phyloP scores from a whole-genome alignment of 2,888 invertebrate species.

The Ecdyonurus torrentis region DNA sequence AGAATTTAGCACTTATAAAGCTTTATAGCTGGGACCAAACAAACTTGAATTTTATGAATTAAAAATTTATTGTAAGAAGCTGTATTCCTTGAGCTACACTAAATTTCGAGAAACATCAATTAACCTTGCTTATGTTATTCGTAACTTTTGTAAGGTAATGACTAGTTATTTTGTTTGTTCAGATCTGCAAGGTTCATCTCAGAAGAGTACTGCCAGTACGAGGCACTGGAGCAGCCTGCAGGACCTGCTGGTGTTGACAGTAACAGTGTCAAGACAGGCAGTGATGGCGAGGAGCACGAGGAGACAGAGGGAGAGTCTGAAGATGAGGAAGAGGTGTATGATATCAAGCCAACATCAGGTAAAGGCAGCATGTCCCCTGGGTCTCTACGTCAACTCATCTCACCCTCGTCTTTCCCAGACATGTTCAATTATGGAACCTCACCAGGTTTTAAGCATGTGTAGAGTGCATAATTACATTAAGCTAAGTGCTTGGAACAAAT shows the following conservation, averaged over 20 bases:
- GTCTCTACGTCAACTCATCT: slow-evolving; percentile 13
- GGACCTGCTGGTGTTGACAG: neutral
- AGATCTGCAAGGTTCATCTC: slow-evolving; percentile 29
- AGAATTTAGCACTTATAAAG: too few relatives aligned
- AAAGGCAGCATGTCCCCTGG: slow-evolving; percentile 17
- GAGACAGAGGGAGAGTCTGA: slow-evolving; percentile 11
- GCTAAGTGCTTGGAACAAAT: too few relatives aligned
- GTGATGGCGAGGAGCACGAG: slow-evolving; percentile 21
- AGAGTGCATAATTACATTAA: too few relatives aligned
- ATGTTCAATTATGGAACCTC: slow-evolving; percentile 29
- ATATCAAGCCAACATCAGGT: slow-evolving; percentile 16
- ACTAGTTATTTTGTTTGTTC: too few relatives aligned
- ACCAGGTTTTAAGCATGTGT: slow-evolving; percentile 27
- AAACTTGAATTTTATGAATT: too few relatives aligned
- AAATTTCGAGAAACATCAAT: too few relatives aligned
- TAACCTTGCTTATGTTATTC: too few relatives aligned
- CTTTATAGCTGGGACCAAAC: too few relatives aligned
- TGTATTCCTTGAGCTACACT: too few relatives aligned
- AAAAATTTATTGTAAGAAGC: too few relatives aligned
- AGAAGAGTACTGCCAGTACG: slow-evolving; percentile 33
- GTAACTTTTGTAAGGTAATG: too few relatives aligned
- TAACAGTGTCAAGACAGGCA: neutral
- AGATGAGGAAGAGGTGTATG: slow-evolving; percentile 18
- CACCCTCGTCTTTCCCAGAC: slow-evolving; percentile 10
- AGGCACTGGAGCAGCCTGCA: slow-evolving; percentile 18